A percentile compares a stretch with the other conserved stretches of the same genome.
Conservation (phyloP, 2,113 vertebrate genomes). For the Acanthisitta chloris region DNA sequence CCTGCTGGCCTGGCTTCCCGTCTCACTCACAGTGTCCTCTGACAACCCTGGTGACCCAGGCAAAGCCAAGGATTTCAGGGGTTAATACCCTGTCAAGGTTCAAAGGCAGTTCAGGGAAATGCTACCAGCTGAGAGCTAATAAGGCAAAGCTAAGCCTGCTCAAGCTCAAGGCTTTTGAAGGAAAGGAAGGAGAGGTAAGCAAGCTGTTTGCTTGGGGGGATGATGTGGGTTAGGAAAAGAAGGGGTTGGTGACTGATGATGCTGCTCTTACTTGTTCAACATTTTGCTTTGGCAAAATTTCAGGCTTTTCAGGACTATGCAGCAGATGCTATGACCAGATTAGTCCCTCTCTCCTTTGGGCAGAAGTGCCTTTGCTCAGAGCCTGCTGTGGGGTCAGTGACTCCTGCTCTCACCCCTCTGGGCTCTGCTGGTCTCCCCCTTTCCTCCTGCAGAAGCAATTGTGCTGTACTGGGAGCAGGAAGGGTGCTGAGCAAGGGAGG, state of each 20-base stretch:
- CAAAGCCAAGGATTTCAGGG: neutral
- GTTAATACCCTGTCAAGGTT: neutral
- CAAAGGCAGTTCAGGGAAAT: slow-evolving; percentile 21
- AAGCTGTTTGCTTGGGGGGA: too few relatives aligned
- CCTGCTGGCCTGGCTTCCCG: neutral
- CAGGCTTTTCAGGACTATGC: neutral
- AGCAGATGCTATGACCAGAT: neutral
- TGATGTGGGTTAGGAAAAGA: neutral
- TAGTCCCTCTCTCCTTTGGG: neutral
- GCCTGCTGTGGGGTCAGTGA: neutral
- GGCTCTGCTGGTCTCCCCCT: neutral
- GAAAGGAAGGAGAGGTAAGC: neutral
- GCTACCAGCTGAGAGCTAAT: neutral
- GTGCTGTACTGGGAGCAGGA: neutral
- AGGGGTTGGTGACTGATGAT: rapidly evolving
- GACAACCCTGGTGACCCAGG: neutral
- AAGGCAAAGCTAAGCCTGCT: neutral
- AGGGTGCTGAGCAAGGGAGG: neutral
- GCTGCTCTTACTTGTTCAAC: neutral
- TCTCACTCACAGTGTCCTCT: rapidly evolving
- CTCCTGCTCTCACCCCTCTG: neutral
- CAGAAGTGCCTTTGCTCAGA: neutral
- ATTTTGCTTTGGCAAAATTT: rapidly evolving
- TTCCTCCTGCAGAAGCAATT: neutral
- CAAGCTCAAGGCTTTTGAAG: neutral